Conservation (phyloP, 2,113 vertebrate species). For the Laticauda laticaudata region DNA sequence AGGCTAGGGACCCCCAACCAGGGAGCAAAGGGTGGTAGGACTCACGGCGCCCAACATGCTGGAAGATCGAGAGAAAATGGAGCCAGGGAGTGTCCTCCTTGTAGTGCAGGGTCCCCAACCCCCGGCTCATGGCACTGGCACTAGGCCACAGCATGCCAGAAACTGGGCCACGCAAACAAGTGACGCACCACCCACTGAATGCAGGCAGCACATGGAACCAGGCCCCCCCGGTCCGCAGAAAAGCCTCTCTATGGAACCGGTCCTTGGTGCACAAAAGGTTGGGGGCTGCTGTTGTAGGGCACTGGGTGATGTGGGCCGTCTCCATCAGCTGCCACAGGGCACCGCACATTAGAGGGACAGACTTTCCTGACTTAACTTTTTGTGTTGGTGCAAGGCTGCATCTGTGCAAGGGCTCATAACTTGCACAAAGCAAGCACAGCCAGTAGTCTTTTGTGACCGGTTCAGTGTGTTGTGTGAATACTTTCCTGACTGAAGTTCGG, state of each 20-base stretch:
- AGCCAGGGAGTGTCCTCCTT: neutral
- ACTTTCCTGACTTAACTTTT: neutral
- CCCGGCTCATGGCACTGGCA: too few relatives aligned
- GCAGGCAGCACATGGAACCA: too few relatives aligned
- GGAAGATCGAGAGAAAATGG: neutral
- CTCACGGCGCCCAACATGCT: neutral
- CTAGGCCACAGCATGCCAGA: too few relatives aligned
- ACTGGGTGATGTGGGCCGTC: neutral
- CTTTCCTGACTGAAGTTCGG: neutral
- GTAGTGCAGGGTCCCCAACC: neutral
- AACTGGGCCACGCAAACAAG: too few relatives aligned
- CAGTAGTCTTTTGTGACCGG: neutral
- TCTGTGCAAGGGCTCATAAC: neutral
- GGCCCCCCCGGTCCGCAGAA: too few relatives aligned
- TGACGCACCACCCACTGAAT: too few relatives aligned
- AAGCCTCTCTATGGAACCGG: too few relatives aligned
- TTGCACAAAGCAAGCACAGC: neutral
- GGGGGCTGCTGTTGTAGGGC: too few relatives aligned
- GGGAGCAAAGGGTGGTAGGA: neutral
- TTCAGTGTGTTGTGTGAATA: neutral
- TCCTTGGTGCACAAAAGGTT: too few relatives aligned
- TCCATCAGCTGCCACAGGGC: neutral
- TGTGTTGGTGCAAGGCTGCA: neutral
- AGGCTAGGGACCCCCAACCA: neutral
- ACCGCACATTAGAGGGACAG: rapidly evolving